Evolutionary conservation across 2,888 invertebrate species (phyloP).

Genomic region (Drosophila hamatofila): DNA sequence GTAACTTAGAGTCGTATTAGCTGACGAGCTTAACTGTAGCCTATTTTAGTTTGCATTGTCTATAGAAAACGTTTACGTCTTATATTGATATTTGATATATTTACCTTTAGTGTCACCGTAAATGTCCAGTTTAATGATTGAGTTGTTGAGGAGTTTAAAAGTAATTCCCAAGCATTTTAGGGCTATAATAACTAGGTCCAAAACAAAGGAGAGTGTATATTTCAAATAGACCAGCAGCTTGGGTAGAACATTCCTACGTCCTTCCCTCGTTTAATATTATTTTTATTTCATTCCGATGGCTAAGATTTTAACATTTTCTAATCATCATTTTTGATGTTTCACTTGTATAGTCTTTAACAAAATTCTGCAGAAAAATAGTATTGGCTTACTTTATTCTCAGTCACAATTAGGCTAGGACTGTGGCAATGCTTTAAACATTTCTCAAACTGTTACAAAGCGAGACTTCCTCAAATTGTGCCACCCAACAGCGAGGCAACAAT

Average conservation of each 20-base stretch:
- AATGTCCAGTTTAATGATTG: too few species aligned
- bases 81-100: too few species aligned
- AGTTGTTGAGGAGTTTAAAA: too few species aligned
- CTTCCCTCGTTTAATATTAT: neutral
- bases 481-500: conserved; percentile 15
- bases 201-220: too few species aligned
- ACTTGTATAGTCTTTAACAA: neutral
- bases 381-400: conserved; percentile 24
- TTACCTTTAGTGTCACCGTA: too few species aligned
- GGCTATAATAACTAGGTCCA: too few species aligned
- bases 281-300: neutral
- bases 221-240: neutral
- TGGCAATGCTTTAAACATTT: conserved; percentile 45
- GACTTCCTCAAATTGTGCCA: conserved; percentile 34
- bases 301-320: neutral
- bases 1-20: too few species aligned
- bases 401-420: conserved; percentile 54
- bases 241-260: neutral
- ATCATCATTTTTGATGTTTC: neutral
- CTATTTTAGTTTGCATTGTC: too few species aligned
- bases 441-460: conserved; percentile 60
- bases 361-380: neutral
- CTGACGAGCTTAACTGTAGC: too few species aligned
- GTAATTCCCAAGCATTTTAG: too few species aligned
- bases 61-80: too few species aligned